Evolutionary conservation across 2,113 vertebrate species (phyloP).

Genomic region (Apus apus): DNA sequence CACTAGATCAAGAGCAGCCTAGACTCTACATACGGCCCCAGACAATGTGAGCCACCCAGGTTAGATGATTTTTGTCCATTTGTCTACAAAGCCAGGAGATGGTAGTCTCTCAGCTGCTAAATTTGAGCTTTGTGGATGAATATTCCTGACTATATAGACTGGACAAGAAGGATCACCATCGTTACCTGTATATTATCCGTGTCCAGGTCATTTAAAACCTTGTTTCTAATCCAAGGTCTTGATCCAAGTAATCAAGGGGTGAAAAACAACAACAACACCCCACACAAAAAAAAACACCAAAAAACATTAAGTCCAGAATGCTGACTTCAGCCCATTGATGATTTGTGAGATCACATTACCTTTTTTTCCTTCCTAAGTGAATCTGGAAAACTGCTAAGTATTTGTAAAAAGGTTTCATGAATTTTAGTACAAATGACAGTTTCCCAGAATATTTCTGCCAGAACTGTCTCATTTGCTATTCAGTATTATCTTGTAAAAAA

Average conservation of each 20-base stretch:
- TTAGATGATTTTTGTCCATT: neutral
- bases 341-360: neutral
- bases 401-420: neutral
- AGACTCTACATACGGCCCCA: neutral
- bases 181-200: neutral
- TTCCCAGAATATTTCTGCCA: neutral
- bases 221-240: neutral
- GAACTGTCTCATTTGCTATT: neutral
- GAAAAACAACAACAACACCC: too few species aligned
- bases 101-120: neutral
- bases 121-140: neutral
- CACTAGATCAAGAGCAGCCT: neutral
- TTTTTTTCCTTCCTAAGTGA: neutral
- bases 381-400: neutral
- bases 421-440: neutral
- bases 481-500: neutral
- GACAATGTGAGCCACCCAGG: neutral
- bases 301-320: neutral
- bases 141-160: neutral
- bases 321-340: neutral
- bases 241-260: neutral
- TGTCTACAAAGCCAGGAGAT: neutral
- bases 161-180: neutral
- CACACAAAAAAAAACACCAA: neutral
- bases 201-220: neutral